Base-by-base conservation (phyloP, 2,113 vertebrate genomes). In the Hypanus sabinus region DNA sequence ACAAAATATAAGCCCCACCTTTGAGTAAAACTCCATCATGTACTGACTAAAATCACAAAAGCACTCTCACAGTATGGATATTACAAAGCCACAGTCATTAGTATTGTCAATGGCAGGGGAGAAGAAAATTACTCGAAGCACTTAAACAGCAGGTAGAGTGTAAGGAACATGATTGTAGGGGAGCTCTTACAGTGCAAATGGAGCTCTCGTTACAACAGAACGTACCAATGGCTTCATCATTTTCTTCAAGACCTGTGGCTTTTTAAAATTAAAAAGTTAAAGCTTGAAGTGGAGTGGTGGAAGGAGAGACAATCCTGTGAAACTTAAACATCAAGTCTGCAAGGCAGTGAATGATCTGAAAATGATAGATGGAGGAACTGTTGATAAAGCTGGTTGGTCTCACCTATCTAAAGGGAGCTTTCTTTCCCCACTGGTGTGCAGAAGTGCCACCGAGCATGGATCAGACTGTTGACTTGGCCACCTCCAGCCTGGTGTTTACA, bases 81-180 rank as follows among this genome's bases (percentile, higher is more conserved):
- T 36, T 7, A 88, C n/a, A 38, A 91, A 36, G 62, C 62, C 8
- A 33, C 60, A 36, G 88, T 20, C 88, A 22, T 70, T 27, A 70
- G 30, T 6, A 36, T 91, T 57, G 33, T 22, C 33, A 70, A 91
- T 7, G 16, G 62, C 65, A 18, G 88, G 87, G 36, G 88, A 36
- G 57, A 7, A 36, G 65, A 70, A 70, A 36, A 70, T 91, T 0
- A 91, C 1, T 22, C 33, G 18, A 91, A 68, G 65, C 62, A 91
- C 62, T 91, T 62, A 91, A 33, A 91, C 88, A 91, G 88, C 88
- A 36, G 88, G 88, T 33, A 70, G 7, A 91, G 30, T 68, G 62
- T 65, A 20, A 91, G 68, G 14, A 33, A 70, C 14, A 91, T 91
- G 33, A 91, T 14, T n/a, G 87, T 18, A 91, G 33, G 6, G 81